These are phyloP conservation scores for Harpagifer antarcticus DNA, from an alignment of 2,797 vertebrate species.

Conservation along the genomic window DNA sequence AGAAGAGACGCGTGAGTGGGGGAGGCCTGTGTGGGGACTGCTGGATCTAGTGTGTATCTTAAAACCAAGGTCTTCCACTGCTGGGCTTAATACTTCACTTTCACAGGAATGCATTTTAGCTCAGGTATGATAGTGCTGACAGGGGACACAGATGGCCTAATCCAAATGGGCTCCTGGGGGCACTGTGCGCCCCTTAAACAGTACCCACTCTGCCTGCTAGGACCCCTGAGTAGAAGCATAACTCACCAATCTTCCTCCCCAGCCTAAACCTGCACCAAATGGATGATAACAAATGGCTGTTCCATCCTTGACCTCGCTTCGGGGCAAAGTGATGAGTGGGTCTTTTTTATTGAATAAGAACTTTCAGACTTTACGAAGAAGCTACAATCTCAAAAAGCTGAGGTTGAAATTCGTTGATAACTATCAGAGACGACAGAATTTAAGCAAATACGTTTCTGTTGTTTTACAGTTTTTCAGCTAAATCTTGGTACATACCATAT, in stretches of 20 bases:
- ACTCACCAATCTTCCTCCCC: constrained; percentile 63
- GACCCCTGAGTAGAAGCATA: constrained; percentile 57
- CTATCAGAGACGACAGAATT: background rate
- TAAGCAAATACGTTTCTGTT: too few species aligned
- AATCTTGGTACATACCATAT: too few species aligned
- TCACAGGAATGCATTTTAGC: constrained; percentile 63
- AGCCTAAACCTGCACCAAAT: constrained; percentile 56
- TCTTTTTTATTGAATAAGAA: constrained; percentile 35
- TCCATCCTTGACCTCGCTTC: constrained; percentile 39
- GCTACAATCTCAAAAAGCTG: background rate
- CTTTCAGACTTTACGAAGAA: constrained; percentile 14
- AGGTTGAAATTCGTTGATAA: background rate
- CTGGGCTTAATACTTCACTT: constrained; percentile 34
- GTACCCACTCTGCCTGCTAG: constrained; percentile 58
- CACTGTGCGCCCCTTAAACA: constrained; percentile 59
- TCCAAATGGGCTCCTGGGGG: constrained; percentile 75
- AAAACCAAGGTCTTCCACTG: constrained; percentile 34
- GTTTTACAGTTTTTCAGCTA: too few species aligned
- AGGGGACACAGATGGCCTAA: constrained; percentile 64
- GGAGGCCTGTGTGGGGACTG: constrained; percentile 34
- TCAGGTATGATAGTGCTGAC: constrained; percentile 60
- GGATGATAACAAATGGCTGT: constrained; percentile 53
- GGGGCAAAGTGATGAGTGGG: constrained; percentile 34
- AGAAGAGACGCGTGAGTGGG: constrained; percentile 28
- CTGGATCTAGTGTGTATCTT: constrained; percentile 48